A percentile compares a stretch with the other conserved stretches of the same genome.
phyloP scores from a whole-genome alignment of 2,797 vertebrate species.

The Sciurus carolinensis region DNA sequence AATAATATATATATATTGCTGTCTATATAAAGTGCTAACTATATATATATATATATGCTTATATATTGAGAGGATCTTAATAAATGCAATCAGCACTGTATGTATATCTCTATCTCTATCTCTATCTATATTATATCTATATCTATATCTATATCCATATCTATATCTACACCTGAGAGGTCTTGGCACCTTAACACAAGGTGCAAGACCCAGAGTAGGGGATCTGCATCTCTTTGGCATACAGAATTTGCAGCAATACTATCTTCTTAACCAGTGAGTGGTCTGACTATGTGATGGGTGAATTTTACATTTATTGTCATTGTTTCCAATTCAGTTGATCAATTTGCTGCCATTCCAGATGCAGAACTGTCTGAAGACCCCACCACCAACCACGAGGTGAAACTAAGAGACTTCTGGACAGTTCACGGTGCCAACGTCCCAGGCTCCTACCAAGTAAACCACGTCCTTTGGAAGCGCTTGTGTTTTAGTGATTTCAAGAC shows the following conservation, averaged over 20 bases:
- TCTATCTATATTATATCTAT: too few relatives aligned
- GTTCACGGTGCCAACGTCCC: constrained; percentile 84
- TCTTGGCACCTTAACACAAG: constrained; percentile 87
- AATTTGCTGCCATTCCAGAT: constrained; percentile 83
- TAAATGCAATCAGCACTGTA: too few relatives aligned
- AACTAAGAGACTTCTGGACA: constrained; percentile 86
- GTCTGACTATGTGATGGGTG: constrained; percentile 85
- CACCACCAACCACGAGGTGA: constrained; percentile 87
- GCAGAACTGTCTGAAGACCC: constrained; percentile 88
- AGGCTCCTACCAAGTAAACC: constrained; percentile 97
- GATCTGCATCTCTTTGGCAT: constrained; percentile 80
- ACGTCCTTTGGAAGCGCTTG: constrained; percentile 99
- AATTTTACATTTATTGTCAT: constrained; percentile 85
- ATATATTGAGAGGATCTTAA: too few relatives aligned
- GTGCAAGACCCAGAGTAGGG: constrained; percentile 86
- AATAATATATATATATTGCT: constrained; percentile 63
- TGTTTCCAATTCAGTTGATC: constrained; percentile 85
- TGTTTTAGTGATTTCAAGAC: constrained; percentile 99
- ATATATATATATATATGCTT: too few relatives aligned
- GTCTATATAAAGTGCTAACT: constrained; percentile 12
- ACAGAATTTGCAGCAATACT: constrained; percentile 85
- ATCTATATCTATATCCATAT: too few relatives aligned
- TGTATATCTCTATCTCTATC: too few relatives aligned
- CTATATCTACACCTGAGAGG: constrained; percentile 81
- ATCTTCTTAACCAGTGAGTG: constrained; percentile 85